A percentile compares a stretch with the other conserved stretches of the same genome.
Conservation (phyloP, 1,140 invertebrate genomes). For the Heliconius melpomene region DNA sequence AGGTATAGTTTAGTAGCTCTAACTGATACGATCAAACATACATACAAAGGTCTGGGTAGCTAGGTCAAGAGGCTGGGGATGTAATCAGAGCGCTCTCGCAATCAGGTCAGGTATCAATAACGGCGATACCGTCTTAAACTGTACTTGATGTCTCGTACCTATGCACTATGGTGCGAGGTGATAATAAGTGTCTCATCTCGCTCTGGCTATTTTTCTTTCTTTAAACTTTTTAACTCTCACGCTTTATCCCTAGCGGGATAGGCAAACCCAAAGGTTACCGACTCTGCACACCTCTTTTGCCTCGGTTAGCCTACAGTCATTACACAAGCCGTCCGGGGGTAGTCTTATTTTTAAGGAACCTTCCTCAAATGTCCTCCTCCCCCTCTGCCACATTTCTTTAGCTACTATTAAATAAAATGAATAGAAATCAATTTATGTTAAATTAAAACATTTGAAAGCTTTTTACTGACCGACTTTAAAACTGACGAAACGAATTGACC, state of each 20-base stretch:
- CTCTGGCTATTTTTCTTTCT: no score
- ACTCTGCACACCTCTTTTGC: no score
- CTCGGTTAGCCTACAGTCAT: no score
- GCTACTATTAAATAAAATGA: not conserved
- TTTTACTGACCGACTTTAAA: not conserved
- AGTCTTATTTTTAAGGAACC: no score
- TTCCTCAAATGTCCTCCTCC: no score
- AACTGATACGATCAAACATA: not conserved
- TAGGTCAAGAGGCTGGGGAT: conserved; percentile 25
- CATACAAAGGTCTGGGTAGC: conserved; percentile 7
- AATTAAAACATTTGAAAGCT: not conserved
- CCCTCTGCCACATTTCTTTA: not conserved
- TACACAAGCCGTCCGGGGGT: no score
- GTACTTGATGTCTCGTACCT: conserved; percentile 1
- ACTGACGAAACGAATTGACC: not conserved
- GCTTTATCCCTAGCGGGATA: no score
- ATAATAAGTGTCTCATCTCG: not conserved
- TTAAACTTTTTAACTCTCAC: no score
- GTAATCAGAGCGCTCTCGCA: conserved; percentile 25
- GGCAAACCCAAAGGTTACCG: no score
- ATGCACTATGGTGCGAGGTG: not conserved
- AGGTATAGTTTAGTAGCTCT: not conserved
- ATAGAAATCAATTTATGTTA: not conserved
- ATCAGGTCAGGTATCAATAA: conserved; percentile 29
- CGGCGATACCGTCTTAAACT: conserved; percentile 20